Evolutionary conservation across 2,797 vertebrate species (phyloP).

Genomic region (Labeo calbasu): DNA sequence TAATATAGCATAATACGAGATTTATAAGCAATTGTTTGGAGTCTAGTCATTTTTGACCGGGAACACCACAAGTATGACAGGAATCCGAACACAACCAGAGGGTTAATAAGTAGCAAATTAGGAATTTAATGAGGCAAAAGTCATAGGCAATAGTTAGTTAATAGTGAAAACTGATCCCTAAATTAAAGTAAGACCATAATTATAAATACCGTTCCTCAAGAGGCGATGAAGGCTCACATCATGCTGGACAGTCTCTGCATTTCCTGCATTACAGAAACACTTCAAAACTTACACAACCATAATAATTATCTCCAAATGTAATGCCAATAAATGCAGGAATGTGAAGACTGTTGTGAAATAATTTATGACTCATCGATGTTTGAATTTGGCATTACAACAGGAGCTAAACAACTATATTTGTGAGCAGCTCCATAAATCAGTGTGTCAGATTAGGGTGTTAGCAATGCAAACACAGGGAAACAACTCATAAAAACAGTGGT

Average conservation of each 20-base stretch:
- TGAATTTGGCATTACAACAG: conserved; percentile 29
- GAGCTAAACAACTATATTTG: conserved; percentile 31
- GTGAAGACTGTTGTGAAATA: neutral
- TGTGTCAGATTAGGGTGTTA: neutral
- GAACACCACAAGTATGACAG: too few species aligned
- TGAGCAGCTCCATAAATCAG: conserved; percentile 4
- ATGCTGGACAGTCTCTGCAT: neutral
- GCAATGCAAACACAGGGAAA: neutral
- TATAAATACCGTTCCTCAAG: conserved; percentile 6
- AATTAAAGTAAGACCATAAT: neutral
- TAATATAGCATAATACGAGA: too few species aligned
- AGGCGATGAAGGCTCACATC: neutral
- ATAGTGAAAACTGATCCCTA: too few species aligned
- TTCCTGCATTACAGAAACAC: conserved; percentile 2
- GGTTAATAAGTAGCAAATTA: too few species aligned
- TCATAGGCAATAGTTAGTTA: too few species aligned
- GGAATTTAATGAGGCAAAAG: too few species aligned
- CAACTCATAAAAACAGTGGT: conserved; percentile 1
- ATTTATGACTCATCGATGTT: conserved; percentile 20
- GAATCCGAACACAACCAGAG: too few species aligned
- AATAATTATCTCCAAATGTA: conserved; percentile 9
- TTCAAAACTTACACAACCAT: neutral
- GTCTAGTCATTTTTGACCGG: too few species aligned
- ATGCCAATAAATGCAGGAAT: neutral
- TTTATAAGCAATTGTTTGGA: too few species aligned